These are phyloP conservation scores for Tachuris rubrigastra DNA, from an alignment of 2,113 vertebrate genomes.

Conservation along the genomic window DNA sequence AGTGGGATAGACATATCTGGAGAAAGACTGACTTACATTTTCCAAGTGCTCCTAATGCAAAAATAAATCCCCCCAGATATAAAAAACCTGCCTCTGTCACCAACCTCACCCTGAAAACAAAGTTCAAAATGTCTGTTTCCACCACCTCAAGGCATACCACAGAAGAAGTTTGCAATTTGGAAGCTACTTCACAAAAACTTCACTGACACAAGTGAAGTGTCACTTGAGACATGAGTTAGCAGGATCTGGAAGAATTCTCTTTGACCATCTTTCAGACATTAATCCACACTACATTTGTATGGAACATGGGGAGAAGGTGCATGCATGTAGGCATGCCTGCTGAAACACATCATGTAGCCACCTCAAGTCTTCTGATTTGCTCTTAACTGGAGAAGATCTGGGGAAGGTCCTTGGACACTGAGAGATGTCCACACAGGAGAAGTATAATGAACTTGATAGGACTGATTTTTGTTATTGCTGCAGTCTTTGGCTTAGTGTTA, in stretches of 20 bases:
- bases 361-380: not conserved
- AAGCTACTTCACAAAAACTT: not conserved
- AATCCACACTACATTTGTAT: not conserved
- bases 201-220: not conserved
- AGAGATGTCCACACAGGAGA: not conserved
- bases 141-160: not conserved
- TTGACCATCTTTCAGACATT: not conserved
- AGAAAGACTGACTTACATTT: not conserved
- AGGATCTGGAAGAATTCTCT: not conserved
- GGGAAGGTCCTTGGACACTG: not conserved
- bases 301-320: not conserved
- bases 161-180: not conserved
- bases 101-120: not conserved
- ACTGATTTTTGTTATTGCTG: not conserved
- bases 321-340: not conserved
- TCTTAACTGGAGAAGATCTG: not conserved
- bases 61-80: not conserved
- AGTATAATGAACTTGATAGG: not conserved
- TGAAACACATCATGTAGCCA: not conserved
- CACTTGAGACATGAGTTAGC: not conserved
- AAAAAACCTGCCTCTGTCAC: not conserved
- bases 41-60: not conserved
- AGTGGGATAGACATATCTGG: not conserved
- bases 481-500: not conserved
- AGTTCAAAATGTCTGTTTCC: not conserved